These are phyloP conservation scores for Pogonomyrmex californicus DNA, from an alignment of 1,140 invertebrate genomes.

Conservation along the genomic window DNA sequence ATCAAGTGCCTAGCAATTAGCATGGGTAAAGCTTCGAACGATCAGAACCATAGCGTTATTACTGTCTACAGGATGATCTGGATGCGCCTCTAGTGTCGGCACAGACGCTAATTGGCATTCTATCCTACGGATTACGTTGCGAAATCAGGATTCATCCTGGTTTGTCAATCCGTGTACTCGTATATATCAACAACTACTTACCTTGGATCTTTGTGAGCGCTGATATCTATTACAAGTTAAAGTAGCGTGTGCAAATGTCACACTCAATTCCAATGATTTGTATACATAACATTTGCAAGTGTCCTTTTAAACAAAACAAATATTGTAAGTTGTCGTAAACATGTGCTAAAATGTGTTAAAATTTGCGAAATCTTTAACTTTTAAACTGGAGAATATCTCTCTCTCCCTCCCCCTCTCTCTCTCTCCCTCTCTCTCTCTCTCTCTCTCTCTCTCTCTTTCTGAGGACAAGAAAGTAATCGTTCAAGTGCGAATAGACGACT, in stretches of 20 bases:
- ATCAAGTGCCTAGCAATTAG: background rate
- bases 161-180: constrained; percentile 91
- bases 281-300: background rate
- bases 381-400: constrained; percentile 10
- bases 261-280: constrained; percentile 4
- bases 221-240: constrained; percentile 42
- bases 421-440: no score
- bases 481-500: constrained; percentile 32
- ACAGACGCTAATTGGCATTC: constrained; percentile 89
- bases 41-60: constrained; percentile 62
- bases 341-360: background rate
- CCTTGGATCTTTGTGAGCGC: constrained; percentile 85
- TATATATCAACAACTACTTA: constrained; percentile 88
- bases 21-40: background rate
- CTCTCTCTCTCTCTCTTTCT: background rate
- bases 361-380: background rate
- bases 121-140: constrained; percentile 92
- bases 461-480: constrained; percentile 31
- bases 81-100: constrained; percentile 88
- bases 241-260: background rate
- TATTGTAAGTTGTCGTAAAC: constrained; percentile 9
- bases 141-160: constrained; percentile 90
- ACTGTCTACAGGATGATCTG: constrained; percentile 85
- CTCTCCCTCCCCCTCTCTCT: no score
- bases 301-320: constrained; percentile 19